Evolutionary conservation across 1,140 invertebrate species (phyloP), one percentile per base, ranked within the genome.

Genomic region (Listronotus bonariensis): DNA sequence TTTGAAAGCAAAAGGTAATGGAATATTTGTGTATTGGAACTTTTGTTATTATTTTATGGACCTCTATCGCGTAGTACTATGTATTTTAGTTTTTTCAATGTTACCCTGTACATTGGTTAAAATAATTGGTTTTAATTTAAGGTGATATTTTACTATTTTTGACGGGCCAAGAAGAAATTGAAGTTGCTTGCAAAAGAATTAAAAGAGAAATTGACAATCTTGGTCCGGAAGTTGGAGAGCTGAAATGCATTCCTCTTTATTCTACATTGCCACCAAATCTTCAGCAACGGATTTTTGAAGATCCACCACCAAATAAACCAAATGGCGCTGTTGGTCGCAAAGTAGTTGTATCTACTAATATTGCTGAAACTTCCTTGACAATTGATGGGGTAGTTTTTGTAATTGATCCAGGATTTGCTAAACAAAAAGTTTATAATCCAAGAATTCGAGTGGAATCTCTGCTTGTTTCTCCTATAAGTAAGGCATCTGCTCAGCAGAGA

Each of bases 331-430:
- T 99, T 57, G 96, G 97, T 0, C 83, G 96, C 15, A 98, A 99
- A 82, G 88, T 97, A 17, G 97, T 99, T 0, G 95, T 99, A 0
- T 98, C 97, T 0, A 99, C 98, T 0, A 99, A 99, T 77, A 99
- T 99, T 72, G 98, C 98, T 0, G 98, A 99, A 84, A 99, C 98
- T 0, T 99, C 97, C 0, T 82, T 99, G 5, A 99, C 98, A 0
- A 99, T 99, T 74, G 98, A 99, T 77, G 98, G 98, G 61, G 96
- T 99, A n/a, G 97, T 99, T 6, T 99, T 98, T 82, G 98, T 99
- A 0, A 99, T 99, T 76, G 98, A 99, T 84, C 97, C 98, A n/a
- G 98, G 98, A 12, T 99, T 99, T 84, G 95, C 97, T 0, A 99
- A 99, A 80, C 98, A 99, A 80, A 99, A 98, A 82, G 92, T 98